Conservation (phyloP, 2,888 invertebrate species). For the Drosophila fungiperda region DNA sequence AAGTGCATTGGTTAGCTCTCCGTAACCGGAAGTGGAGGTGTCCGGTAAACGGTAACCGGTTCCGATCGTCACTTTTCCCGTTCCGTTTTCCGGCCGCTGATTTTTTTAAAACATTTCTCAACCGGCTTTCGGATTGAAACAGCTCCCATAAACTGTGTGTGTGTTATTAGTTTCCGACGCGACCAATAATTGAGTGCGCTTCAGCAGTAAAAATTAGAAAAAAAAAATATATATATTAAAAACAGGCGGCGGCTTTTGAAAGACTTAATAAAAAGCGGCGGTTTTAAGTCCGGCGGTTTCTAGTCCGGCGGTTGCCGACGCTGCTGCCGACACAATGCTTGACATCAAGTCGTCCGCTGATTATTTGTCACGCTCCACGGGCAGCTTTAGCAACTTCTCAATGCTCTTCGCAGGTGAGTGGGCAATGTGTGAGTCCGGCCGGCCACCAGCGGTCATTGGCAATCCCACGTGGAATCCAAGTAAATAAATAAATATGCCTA, state of each 20-base stretch:
- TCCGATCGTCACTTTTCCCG: slow-evolving; percentile 86
- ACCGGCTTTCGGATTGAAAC: slow-evolving; percentile 42
- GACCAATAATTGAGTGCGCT: slow-evolving; percentile 38
- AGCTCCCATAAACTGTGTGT: slow-evolving; percentile 28
- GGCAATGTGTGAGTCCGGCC: slow-evolving; percentile 74
- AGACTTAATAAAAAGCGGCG: neutral
- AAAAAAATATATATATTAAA: neutral
- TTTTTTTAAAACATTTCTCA: slow-evolving; percentile 66
- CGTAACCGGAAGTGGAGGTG: slow-evolving; percentile 85
- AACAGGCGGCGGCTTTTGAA: neutral
- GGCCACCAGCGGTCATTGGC: slow-evolving; percentile 71
- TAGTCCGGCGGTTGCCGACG: slow-evolving; percentile 76
- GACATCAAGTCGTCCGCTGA: slow-evolving; percentile 97
- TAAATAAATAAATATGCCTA: slow-evolving; percentile 57
- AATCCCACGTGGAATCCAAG: slow-evolving; percentile 77
- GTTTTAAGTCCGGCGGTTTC: slow-evolving; percentile 2
- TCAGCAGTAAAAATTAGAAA: neutral
- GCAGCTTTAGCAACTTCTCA: slow-evolving; percentile 97
- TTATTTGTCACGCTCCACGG: slow-evolving; percentile 93
- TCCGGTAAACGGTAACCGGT: slow-evolving; percentile 86
- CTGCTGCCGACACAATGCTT: slow-evolving; percentile 88
- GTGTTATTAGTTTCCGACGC: slow-evolving; percentile 75
- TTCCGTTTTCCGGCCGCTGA: slow-evolving; percentile 84
- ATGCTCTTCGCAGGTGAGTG: slow-evolving; percentile 95
- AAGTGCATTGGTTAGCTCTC: slow-evolving; percentile 82